Base-by-base conservation (phyloP, 2,113 vertebrate genomes). In the Dicaeum eximium region DNA sequence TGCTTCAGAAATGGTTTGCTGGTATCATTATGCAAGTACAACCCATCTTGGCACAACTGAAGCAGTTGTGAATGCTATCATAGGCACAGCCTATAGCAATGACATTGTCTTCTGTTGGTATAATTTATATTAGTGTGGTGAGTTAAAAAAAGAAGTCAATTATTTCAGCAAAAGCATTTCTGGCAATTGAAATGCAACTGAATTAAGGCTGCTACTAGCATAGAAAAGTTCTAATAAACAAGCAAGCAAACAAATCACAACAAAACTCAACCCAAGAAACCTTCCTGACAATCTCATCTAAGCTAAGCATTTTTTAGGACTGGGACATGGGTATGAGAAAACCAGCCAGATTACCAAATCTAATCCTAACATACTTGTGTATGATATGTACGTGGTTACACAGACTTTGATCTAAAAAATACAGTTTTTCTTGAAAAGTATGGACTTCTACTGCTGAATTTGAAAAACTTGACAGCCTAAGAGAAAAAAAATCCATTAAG, bases 1-100 rank as follows among this genome's bases (percentile, higher is more conserved):
- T 85, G n/a, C 53, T 91, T 88, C 66, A 90, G 67, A 93, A 91
- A 83, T n/a, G 33, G 74, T 66, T 87, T 92, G 40, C 58, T 85
- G 79, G 74, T 64, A 74, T 74, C 50, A 1, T 84, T 77, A 58
- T 10, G 27, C 47, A 85, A 87, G 56, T 66, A 64, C 60, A 66
- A 67, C 44, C 56, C 85, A 80, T 73, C 56, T 15, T 90, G 75
- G 58, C 56, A 58, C 28, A 70, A 80, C 33, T 28, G 47, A 89
- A 94, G 62, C 73, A 95, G 51, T 54, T 71, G n/a, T n/a, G n/a
- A 83, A 93, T 73, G 69, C 54, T 88, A 24, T 30, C 47, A 56
- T 0, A 56, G 51, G 54, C 56, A 67, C 51, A 91, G 91, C 70
- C 74, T 58, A 82, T 10, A 93, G 66, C 78, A 82, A n/a, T 28